Conservation (phyloP, 2,888 invertebrate genomes). For the Drosophila flavopinicola region DNA sequence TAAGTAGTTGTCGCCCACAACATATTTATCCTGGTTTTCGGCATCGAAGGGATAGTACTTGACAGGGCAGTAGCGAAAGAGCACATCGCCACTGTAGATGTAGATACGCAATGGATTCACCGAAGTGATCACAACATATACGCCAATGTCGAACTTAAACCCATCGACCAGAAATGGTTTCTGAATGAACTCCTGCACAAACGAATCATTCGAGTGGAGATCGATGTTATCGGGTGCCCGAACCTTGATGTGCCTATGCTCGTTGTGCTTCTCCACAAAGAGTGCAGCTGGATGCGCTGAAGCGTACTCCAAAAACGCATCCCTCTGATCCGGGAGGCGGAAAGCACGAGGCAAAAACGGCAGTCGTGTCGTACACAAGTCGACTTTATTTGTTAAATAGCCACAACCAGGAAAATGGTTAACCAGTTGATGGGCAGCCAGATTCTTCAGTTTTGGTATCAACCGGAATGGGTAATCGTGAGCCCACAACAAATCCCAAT, state of each 20-base stretch:
- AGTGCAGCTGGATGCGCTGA: slow-evolving; percentile 87
- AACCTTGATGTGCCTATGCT: slow-evolving; percentile 94
- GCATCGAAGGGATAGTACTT: slow-evolving; percentile 96
- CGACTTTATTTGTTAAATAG: slow-evolving; percentile 95
- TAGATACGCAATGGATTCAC: slow-evolving; percentile 95
- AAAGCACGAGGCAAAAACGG: slow-evolving; percentile 95
- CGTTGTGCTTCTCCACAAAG: slow-evolving; percentile 96
- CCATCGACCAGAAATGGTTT: slow-evolving; percentile 96
- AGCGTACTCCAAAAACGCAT: slow-evolving; percentile 89
- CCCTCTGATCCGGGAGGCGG: slow-evolving; percentile 91
- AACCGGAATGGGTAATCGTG: slow-evolving; percentile 94
- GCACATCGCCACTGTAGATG: slow-evolving; percentile 93
- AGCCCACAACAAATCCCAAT: slow-evolving; percentile 96
- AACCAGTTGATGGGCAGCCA: slow-evolving; percentile 91
- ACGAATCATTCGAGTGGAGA: slow-evolving; percentile 88
- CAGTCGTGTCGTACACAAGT: slow-evolving; percentile 91
- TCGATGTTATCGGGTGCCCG: slow-evolving; percentile 89
- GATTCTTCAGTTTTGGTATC: slow-evolving; percentile 85
- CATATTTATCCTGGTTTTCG: slow-evolving; percentile 92
- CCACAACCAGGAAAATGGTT: slow-evolving; percentile 98
- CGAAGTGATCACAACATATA: slow-evolving; percentile 96
- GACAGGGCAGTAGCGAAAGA: slow-evolving; percentile 95
- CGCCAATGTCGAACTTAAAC: slow-evolving; percentile 98
- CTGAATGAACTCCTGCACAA: slow-evolving; percentile 95
- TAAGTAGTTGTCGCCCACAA: slow-evolving; percentile 96